Evolutionary conservation across 2,888 invertebrate species (phyloP), one percentile per base, ranked within the genome.

Genomic region (Andrena hattorfiana): DNA sequence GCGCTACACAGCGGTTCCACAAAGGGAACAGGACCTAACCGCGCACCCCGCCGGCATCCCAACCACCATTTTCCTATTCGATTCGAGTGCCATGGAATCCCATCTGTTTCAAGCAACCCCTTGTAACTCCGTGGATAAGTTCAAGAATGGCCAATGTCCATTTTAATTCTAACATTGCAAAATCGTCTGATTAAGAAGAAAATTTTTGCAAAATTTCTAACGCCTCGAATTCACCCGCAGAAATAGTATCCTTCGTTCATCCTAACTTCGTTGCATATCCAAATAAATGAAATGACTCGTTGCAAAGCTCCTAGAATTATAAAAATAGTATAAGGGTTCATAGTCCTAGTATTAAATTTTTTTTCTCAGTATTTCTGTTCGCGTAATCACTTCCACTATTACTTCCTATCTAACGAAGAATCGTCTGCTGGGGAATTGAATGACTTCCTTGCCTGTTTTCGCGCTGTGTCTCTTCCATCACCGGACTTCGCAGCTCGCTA

Each of bases 11-110:
- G 28, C n/a, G 23, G 49, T 2, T 32, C 51, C 10, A 67, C 80
- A 72, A 80, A 80, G 78, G 62, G 13, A 62, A 67, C 8, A 10
- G 35, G 42, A 28, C 23, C 49, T n/a, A 16, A 5, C 42, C 42
- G 42, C 42, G 42, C 42, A n/a, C 48, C 26, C 59, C 26, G 6
- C 54, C 63, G 48, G 30, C 59, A 23, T 49, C 32, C 26, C 5
- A 54, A 5, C 13, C 20, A 6, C 51, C 2, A 69, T 10, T 60
- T 35, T 28, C 13, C 26, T 23, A 26, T 6, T 13, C 26, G 10
- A 5, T 10, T 49, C 1, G 2, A 26, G n/a, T n/a, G 63, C 30
- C 13, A 20, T 13, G n/a, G 32, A 48, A 49, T 30, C 26, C 20
- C 2, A 8, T 20, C 13, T 42, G 42, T 42, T 42, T 42, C 42